These are phyloP conservation scores for Orbicella faveolata DNA, from an alignment of 64 coral and sea anemone species.

Conservation along the genomic window DNA sequence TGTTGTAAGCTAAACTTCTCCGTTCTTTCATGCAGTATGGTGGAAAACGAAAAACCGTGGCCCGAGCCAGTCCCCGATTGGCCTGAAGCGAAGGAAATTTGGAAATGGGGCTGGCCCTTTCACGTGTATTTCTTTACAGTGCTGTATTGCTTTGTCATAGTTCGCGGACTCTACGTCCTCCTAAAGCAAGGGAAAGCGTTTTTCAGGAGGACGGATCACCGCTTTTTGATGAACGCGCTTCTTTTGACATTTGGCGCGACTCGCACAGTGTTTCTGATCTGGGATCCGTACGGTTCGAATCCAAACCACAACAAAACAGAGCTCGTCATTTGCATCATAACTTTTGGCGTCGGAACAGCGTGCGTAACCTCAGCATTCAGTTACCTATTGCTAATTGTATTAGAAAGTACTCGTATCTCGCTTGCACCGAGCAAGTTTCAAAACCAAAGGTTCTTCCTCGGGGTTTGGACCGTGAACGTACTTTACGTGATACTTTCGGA, in stretches of 20 bases:
- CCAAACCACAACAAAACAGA: background rate
- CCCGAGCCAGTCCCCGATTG: constrained; percentile 72
- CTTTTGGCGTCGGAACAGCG: constrained; percentile 53
- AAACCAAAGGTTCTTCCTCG: constrained; percentile 42
- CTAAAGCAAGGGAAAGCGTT: background rate
- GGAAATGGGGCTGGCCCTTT: constrained; percentile 53
- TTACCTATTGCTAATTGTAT: constrained; percentile 61
- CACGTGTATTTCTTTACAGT: constrained; percentile 51
- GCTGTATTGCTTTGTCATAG: constrained; percentile 15
- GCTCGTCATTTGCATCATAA: constrained; percentile 25
- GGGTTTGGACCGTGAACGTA: constrained; percentile 42
- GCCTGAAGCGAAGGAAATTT: constrained; percentile 23
- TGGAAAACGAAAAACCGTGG: constrained; percentile 28
- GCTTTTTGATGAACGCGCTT: constrained; percentile 50
- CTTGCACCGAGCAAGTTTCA: constrained; percentile 59
- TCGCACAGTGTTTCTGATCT: constrained; percentile 28
- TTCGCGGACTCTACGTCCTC: background rate
- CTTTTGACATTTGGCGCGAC: constrained; percentile 47
- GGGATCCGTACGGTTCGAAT: constrained; percentile 50
- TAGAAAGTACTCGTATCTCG: constrained; percentile 71
- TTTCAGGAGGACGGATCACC: constrained; percentile 34
- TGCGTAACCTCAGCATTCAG: constrained; percentile 68
- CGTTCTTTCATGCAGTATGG: background rate
- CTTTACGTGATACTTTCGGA: constrained; percentile 61
- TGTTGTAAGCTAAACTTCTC: background rate